Evolutionary conservation across 1,140 invertebrate species (phyloP).

Genomic region (Bombus consobrinus): DNA sequence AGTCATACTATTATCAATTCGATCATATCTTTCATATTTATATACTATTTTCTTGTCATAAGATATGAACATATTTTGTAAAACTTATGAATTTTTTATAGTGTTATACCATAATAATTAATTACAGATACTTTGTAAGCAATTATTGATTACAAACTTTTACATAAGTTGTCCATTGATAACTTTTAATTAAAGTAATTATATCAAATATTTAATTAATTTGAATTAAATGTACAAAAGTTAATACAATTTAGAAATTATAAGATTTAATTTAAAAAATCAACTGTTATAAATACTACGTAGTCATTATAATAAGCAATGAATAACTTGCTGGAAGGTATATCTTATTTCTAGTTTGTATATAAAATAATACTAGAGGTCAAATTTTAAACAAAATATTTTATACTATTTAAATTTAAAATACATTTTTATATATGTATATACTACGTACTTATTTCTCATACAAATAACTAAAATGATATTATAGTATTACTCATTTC

Average conservation of each 20-base stretch:
- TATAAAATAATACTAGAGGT: neutral
- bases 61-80: neutral
- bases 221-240: no score
- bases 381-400: neutral
- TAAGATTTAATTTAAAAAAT: neutral
- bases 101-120: neutral
- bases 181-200: neutral
- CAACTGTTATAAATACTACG: neutral
- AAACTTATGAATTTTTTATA: neutral
- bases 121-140: neutral
- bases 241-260: neutral
- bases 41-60: neutral
- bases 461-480: neutral
- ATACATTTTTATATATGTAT: neutral
- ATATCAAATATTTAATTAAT: neutral
- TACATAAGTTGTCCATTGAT: neutral
- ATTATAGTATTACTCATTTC: neutral
- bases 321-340: neutral
- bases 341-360: neutral
- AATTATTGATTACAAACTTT: neutral
- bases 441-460: no score
- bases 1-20: neutral
- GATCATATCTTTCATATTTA: neutral
- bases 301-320: neutral
- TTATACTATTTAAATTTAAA: neutral